Evolutionary conservation across 2,113 vertebrate species (phyloP).

Genomic region (Ramphastos sulfuratus): DNA sequence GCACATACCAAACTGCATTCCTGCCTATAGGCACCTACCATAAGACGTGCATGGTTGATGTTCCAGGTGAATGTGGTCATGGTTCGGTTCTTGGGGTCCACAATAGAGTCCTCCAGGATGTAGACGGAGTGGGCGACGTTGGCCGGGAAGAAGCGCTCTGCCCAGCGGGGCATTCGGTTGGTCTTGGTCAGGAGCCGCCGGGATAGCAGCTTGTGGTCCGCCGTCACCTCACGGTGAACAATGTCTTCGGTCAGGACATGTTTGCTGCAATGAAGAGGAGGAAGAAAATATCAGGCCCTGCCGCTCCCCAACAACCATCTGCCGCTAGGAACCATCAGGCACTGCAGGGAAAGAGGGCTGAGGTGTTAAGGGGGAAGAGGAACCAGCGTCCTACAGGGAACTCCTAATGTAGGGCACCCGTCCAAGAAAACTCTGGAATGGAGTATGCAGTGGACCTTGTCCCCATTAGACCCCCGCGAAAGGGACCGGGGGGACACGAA

Average conservation of each 20-base stretch:
- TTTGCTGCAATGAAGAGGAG: slow-evolving; percentile 77
- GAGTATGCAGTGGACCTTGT: too few relatives aligned
- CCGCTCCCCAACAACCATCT: accelerated
- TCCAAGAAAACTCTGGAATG: too few relatives aligned
- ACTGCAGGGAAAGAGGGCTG: accelerated
- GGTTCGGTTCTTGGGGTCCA: slow-evolving; percentile 91
- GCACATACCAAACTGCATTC: accelerated
- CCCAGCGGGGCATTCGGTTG: slow-evolving; percentile 92
- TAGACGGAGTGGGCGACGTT: slow-evolving; percentile 93
- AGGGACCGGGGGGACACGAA: background rate
- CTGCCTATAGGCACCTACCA: slow-evolving; percentile 72
- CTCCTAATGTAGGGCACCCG: background rate
- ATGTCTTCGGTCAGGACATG: slow-evolving; percentile 98
- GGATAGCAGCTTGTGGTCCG: slow-evolving; percentile 92
- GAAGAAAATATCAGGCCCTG: background rate
- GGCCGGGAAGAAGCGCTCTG: slow-evolving; percentile 90
- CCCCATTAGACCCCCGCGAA: background rate
- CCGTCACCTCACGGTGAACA: slow-evolving; percentile 92
- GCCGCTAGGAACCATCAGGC: background rate
- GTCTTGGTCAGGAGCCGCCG: slow-evolving; percentile 97
- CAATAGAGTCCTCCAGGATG: slow-evolving; percentile 95
- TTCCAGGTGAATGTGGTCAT: slow-evolving; percentile 98
- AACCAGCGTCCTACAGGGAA: too few relatives aligned
- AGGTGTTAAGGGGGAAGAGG: too few relatives aligned
- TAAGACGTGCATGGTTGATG: slow-evolving; percentile 91